phyloP scores from a whole-genome alignment of 2,113 vertebrate species.

The Pituophis catenifer region DNA sequence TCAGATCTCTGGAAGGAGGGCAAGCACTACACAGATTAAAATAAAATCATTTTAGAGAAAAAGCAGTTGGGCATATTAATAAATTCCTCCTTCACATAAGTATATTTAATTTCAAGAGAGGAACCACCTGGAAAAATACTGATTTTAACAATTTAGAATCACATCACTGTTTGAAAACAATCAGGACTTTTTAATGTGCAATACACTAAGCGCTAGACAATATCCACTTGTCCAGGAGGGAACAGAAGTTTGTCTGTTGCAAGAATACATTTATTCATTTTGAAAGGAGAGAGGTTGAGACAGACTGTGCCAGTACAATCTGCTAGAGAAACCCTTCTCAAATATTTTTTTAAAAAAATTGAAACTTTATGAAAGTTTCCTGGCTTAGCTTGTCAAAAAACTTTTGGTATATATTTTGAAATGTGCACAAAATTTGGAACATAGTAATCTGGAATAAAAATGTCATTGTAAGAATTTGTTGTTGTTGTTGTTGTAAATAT shows the following conservation, averaged over 20 bases:
- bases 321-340: neutral
- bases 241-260: neutral
- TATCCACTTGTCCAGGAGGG: slow-evolving; percentile 13
- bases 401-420: neutral
- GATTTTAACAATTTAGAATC: neutral
- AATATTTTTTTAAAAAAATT: too few species aligned
- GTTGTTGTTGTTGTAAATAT: neutral
- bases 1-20: neutral
- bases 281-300: neutral
- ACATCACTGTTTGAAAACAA: slow-evolving; percentile 7
- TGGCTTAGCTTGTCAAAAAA: neutral
- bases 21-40: neutral
- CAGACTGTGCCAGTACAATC: neutral
- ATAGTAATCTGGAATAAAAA: neutral
- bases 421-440: neutral
- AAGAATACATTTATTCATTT: neutral
- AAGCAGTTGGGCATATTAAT: neutral
- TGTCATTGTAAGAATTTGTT: neutral
- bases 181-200: neutral
- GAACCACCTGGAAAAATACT: neutral
- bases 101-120: neutral
- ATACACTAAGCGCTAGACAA: neutral
- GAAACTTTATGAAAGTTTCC: neutral
- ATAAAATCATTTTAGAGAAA: neutral
- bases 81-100: neutral